These are phyloP conservation scores for Boloria euphrosyne DNA, from an alignment of 2,888 invertebrate genomes.

Conservation along the genomic window DNA sequence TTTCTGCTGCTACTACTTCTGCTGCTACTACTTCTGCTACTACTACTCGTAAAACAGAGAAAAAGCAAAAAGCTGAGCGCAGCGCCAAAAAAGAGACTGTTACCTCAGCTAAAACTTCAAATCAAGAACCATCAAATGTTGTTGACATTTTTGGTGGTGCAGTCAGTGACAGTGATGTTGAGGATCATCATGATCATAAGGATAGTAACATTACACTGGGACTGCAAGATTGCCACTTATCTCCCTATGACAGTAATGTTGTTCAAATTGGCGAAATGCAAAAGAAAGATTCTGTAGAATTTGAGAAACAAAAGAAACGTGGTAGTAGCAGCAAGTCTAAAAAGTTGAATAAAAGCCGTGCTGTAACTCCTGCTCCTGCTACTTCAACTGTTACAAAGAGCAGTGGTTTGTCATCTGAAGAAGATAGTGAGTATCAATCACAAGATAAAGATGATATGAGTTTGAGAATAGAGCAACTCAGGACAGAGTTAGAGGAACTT, in stretches of 20 bases:
- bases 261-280: slow-evolving; percentile 54
- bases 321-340: slow-evolving; percentile 39
- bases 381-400: slow-evolving; percentile 50
- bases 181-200: slow-evolving; percentile 86
- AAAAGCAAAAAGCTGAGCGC: slow-evolving; percentile 59
- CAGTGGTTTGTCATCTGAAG: slow-evolving; percentile 60
- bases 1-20: too few relatives aligned
- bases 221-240: slow-evolving; percentile 90
- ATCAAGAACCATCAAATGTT: slow-evolving; percentile 64
- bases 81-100: slow-evolving; percentile 43
- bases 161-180: slow-evolving; percentile 92
- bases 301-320: slow-evolving; percentile 66
- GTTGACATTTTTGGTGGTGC: slow-evolving; percentile 95
- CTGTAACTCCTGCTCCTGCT: slow-evolving; percentile 52
- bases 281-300: slow-evolving; percentile 56
- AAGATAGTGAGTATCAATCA: slow-evolving; percentile 61
- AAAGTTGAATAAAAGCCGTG: slow-evolving; percentile 50
- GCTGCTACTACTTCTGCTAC: too few relatives aligned
- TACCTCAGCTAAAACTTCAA: slow-evolving; percentile 45
- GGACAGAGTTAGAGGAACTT: slow-evolving; percentile 88
- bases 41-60: slow-evolving; percentile 54
- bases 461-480: slow-evolving; percentile 86
- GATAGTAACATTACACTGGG: slow-evolving; percentile 85
- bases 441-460: slow-evolving; percentile 79
- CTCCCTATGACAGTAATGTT: slow-evolving; percentile 86